phyloP scores from a whole-genome alignment of 2,113 vertebrate species.

The Sisor rabdophorus region DNA sequence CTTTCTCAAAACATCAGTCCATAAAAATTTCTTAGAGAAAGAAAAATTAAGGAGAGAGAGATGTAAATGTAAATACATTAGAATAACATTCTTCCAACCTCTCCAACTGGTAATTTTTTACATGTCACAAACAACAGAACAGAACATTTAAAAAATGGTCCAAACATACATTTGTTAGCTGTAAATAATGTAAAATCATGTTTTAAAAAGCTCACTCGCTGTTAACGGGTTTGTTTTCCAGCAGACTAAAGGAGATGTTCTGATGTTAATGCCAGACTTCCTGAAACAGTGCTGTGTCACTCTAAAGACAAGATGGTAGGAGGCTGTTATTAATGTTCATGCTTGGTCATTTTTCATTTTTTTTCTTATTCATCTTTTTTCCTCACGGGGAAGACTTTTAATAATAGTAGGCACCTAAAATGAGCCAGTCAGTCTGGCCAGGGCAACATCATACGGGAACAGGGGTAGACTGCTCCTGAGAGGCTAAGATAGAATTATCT shows the following conservation, averaged over 20 bases:
- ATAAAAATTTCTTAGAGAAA: too few species aligned
- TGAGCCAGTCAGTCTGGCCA: constrained; percentile 60
- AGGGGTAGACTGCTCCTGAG: constrained; percentile 53
- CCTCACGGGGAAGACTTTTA: constrained; percentile 4
- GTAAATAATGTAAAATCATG: background rate
- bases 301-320: constrained; percentile 8
- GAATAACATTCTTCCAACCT: too few species aligned
- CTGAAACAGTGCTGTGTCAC: background rate
- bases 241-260: background rate
- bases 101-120: too few species aligned
- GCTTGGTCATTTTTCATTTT: constrained; percentile 12
- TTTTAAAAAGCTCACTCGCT: background rate
- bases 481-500: constrained; percentile 68
- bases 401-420: constrained; percentile 51
- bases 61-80: too few species aligned
- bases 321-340: constrained; percentile 27
- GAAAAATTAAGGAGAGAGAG: too few species aligned
- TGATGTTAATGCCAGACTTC: constrained; percentile 13
- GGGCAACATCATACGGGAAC: constrained; percentile 56
- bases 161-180: too few species aligned
- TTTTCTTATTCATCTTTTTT: background rate
- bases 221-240: background rate
- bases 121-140: too few species aligned
- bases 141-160: too few species aligned
- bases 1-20: too few species aligned